Evolutionary conservation across 2,888 invertebrate genomes (phyloP).

Genomic region (Formica aserva): DNA sequence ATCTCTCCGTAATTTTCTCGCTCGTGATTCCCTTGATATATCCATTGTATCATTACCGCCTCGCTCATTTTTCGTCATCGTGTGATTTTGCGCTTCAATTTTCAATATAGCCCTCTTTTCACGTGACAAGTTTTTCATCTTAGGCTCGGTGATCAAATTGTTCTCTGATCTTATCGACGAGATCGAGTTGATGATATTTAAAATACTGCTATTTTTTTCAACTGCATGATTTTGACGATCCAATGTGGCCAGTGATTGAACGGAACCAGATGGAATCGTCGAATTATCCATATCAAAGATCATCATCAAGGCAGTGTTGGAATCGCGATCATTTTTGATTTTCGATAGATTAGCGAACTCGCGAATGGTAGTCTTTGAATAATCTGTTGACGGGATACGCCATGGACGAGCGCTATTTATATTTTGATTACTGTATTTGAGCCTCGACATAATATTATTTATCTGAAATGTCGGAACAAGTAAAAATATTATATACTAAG

Average conservation of each 20-base stretch:
- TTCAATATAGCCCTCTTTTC: constrained; percentile 66
- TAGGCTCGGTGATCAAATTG: not conserved
- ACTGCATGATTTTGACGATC: not conserved
- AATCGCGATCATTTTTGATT: not conserved
- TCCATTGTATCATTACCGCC: constrained; percentile 57
- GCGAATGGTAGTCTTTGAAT: not conserved
- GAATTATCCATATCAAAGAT: not conserved
- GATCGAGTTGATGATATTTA: not conserved
- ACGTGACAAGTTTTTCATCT: constrained; percentile 28
- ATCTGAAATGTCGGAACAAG: not conserved
- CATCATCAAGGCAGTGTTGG: too few relatives aligned
- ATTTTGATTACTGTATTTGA: not conserved
- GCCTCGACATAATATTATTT: not conserved
- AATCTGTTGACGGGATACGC: not conserved
- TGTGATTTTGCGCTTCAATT: constrained; percentile 65
- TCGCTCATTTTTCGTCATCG: constrained; percentile 49
- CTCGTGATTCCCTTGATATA: constrained; percentile 74
- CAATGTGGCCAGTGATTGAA: not conserved
- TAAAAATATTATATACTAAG: not conserved
- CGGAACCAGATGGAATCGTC: not conserved
- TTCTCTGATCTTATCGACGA: not conserved
- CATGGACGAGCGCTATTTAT: not conserved
- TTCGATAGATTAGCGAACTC: not conserved
- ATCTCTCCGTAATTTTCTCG: constrained; percentile 78
- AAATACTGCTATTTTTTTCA: not conserved